Evolutionary conservation across 2,888 invertebrate species (phyloP), one percentile per base, ranked within the genome.

Genomic region (Colostygia pectinataria): DNA sequence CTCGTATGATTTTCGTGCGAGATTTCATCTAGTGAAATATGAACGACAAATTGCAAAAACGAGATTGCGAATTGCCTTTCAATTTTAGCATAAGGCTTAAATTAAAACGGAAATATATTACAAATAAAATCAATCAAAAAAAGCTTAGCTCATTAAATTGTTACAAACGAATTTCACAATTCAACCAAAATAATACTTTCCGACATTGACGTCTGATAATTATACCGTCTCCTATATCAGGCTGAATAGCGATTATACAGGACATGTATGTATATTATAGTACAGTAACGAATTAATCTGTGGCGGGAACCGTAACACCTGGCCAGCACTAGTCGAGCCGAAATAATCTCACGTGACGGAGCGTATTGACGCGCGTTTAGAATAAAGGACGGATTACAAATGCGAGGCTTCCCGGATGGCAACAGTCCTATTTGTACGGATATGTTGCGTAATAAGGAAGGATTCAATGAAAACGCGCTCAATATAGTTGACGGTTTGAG

Each of bases 341-440:
- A 68, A 68, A 71, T 69, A 70, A 65, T 65, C 66, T 57, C 54
- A 55, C 53, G 63, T 64, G 61, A 64, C 59, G 57, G 59, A 40
- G 59, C 60, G 49, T 58, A 65, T 63, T 56, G 63, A 69, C 59
- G 47, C 37, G 46, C 52, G 45, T 54, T 55, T 57, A 57, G 53
- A 57, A 57, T 59, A 67, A 58, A 52, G 41, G 31, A 37, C 46
- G 45, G 49, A 59, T 63, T 63, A 49, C 62, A 61, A 55, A 59
- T 56, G 58, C n/a, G 33, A 49, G 40, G 34, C 28, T 41, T 46
- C 43, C 31, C 42, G 53, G 45, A 48, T 53, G 53, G 54, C 46
- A 57, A 57, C 59, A 54, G 29, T 37, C 49, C 55, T 56, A 56
- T 56, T 54, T 54, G 54, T 56, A 45, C 40, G 56, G 56, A 50